phyloP scores from a whole-genome alignment of 2,797 vertebrate genomes.

The Perodicticus potto region DNA sequence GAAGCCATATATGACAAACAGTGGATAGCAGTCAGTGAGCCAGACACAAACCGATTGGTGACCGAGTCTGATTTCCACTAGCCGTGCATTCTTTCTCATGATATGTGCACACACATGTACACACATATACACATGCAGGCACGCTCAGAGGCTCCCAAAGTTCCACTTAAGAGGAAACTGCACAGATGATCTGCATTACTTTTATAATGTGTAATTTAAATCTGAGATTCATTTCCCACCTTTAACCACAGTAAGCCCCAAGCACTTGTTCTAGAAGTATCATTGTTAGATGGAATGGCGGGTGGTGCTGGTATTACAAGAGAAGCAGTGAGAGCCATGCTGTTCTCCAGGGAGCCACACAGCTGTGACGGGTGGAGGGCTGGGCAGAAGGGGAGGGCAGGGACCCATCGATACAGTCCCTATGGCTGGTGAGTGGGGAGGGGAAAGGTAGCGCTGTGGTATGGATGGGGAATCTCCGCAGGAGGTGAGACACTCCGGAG shows the following conservation, averaged over 20 bases:
- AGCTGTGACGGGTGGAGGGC: background rate
- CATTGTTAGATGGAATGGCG: fast-evolving
- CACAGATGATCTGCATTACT: background rate
- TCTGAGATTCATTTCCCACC: background rate
- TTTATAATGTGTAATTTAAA: background rate
- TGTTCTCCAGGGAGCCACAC: background rate
- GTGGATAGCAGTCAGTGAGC: background rate
- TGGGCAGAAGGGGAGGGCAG: background rate
- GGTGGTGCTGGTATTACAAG: background rate
- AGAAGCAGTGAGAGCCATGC: background rate
- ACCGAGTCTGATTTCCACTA: background rate
- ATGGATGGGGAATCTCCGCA: background rate
- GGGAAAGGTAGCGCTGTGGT: background rate
- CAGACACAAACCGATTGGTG: background rate
- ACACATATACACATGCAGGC: background rate
- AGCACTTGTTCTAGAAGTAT: background rate
- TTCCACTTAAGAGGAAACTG: background rate
- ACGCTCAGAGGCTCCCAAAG: background rate
- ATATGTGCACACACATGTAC: fast-evolving
- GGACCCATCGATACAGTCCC: fast-evolving
- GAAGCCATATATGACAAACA: slow-evolving; percentile 48
- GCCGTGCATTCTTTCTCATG: background rate
- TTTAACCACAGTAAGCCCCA: background rate
- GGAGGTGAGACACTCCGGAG: background rate
- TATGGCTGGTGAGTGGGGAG: background rate